Conservation (phyloP, 2,113 vertebrate species). For the Scophthalmus maximus region DNA sequence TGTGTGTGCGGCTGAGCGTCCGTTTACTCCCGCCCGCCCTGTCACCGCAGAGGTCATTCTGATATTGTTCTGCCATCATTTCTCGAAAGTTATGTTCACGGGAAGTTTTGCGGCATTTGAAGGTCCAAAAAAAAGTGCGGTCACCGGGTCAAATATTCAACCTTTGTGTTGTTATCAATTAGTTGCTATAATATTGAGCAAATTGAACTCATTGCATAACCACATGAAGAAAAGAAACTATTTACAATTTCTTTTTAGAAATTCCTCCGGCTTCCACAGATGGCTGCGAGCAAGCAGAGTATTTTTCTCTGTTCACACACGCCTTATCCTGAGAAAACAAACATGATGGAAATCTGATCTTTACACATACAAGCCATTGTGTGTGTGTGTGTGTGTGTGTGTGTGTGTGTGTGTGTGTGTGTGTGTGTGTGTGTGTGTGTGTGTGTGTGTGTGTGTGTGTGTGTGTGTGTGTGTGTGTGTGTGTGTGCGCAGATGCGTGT, state of each 20-base stretch:
- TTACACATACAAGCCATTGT: slow-evolving; percentile 80
- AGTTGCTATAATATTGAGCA: too few relatives aligned
- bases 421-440: slow-evolving; percentile 46
- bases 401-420: slow-evolving; percentile 45
- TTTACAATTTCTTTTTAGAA: slow-evolving; percentile 66
- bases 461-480: slow-evolving; percentile 48
- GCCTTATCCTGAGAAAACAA: slow-evolving; percentile 85
- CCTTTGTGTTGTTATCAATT: too few relatives aligned
- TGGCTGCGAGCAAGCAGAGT: slow-evolving; percentile 72
- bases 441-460: slow-evolving; percentile 66
- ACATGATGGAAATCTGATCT: slow-evolving; percentile 84
- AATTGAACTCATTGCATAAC: not conserved
- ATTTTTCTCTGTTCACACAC: slow-evolving; percentile 82
- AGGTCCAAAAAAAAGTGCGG: too few relatives aligned
- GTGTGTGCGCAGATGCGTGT: slow-evolving; percentile 31
- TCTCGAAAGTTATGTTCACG: too few relatives aligned
- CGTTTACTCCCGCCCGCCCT: slow-evolving; percentile 49
- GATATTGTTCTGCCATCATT: too few relatives aligned
- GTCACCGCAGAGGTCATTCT: too few relatives aligned
- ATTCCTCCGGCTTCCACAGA: slow-evolving; percentile 75
- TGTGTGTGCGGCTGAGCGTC: slow-evolving; percentile 13
- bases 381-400: slow-evolving; percentile 45
- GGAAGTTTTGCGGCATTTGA: too few relatives aligned
- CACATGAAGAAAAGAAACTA: slow-evolving; percentile 16
- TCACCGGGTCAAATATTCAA: too few relatives aligned